Conservation (phyloP, 1,140 invertebrate genomes). For the Bombus waltoni region DNA sequence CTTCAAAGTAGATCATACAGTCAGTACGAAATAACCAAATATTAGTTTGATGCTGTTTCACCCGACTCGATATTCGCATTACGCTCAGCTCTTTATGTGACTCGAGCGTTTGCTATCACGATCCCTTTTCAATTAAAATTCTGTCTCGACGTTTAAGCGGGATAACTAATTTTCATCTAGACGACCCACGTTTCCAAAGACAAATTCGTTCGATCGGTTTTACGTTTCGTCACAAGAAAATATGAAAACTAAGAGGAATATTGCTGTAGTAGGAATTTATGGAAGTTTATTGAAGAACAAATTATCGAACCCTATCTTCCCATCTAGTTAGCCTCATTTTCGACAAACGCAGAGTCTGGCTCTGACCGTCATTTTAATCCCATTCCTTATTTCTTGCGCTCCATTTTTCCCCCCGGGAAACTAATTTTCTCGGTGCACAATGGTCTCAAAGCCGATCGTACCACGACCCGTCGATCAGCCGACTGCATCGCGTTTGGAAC, state of each 20-base stretch:
- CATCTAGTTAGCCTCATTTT: conserved; percentile 20
- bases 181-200: neutral
- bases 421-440: conserved; percentile 16
- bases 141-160: neutral
- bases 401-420: conserved; percentile 6
- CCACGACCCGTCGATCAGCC: neutral
- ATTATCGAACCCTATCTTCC: neutral
- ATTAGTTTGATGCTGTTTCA: neutral
- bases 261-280: neutral
- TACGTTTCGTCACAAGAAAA: neutral
- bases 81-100: neutral
- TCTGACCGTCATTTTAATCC: neutral
- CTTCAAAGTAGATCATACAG: conserved; percentile 1
- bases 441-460: neutral
- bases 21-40: conserved; percentile 30
- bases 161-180: neutral
- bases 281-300: neutral
- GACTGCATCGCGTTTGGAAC: neutral
- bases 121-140: neutral
- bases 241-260: conserved; percentile 16
- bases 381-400: neutral
- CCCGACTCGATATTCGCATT: neutral
- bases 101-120: neutral
- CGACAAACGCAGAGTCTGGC: too few relatives aligned
- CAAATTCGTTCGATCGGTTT: neutral